These are phyloP conservation scores for Lycocorax pyrrhopterus DNA, from an alignment of 2,113 vertebrate species.

Conservation along the genomic window DNA sequence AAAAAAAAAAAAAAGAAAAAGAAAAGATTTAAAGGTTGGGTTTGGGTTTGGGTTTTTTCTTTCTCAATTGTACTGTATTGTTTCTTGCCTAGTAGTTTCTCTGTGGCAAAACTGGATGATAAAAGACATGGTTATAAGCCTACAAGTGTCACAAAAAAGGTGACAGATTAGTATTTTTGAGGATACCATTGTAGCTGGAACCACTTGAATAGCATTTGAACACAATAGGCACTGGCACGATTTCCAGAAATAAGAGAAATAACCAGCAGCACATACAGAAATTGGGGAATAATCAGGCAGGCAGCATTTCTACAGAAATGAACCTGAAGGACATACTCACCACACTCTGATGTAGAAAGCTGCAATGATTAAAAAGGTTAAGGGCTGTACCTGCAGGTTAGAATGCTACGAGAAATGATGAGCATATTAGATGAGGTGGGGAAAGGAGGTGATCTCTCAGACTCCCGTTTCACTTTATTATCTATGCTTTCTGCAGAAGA, in stretches of 20 bases:
- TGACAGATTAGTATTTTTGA: neutral
- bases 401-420: neutral
- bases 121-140: neutral
- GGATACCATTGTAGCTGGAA: neutral
- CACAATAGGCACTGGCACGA: neutral
- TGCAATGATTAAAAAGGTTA: neutral
- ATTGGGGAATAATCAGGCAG: neutral
- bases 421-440: fast-evolving
- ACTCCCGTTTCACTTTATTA: neutral
- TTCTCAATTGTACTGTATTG: neutral
- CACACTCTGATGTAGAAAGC: neutral
- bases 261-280: neutral
- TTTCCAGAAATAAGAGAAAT: neutral
- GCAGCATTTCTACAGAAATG: neutral
- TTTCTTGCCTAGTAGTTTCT: neutral
- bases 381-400: neutral
- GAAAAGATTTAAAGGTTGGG: neutral
- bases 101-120: neutral
- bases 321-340: neutral
- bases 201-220: neutral
- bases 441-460: neutral
- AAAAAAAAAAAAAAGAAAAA: no score
- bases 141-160: neutral
- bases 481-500: neutral
- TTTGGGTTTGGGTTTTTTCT: neutral